phyloP scores from a whole-genome alignment of 2,888 invertebrate species.

The Catocala fraxini region DNA sequence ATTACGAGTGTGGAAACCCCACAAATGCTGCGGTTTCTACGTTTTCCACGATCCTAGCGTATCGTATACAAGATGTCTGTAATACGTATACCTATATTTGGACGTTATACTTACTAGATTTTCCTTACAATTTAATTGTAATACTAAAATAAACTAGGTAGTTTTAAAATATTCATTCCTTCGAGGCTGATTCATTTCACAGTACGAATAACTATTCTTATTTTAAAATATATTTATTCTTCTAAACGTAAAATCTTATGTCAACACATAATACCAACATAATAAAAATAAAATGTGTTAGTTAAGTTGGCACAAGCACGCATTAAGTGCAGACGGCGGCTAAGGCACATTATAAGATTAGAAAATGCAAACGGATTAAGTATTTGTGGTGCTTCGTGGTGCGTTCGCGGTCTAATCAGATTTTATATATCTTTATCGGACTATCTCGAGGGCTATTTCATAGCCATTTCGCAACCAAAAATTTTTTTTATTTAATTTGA shows the following conservation, averaged over 20 bases:
- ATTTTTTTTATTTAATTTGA: no score
- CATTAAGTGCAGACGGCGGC: constrained; percentile 53
- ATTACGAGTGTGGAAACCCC: constrained; percentile 84
- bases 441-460: constrained; percentile 27
- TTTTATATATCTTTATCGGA: constrained; percentile 56
- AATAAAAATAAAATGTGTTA: constrained; percentile 24
- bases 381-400: constrained; percentile 81
- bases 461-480: not conserved
- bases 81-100: constrained; percentile 23
- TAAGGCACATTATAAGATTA: constrained; percentile 86
- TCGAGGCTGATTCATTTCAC: no score
- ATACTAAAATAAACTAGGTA: constrained; percentile 4
- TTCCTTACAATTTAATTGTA: constrained; percentile 16
- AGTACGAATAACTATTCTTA: no score
- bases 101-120: constrained; percentile 15
- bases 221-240: no score
- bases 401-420: constrained; percentile 77
- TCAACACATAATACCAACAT: constrained; percentile 2
- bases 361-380: constrained; percentile 84
- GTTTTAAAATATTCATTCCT: constrained; percentile 1
- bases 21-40: constrained; percentile 83
- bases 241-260: not conserved
- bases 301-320: constrained; percentile 10
- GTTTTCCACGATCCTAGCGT: constrained; percentile 60
- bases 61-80: constrained; percentile 30